phyloP scores from a whole-genome alignment of 1,140 invertebrate genomes.

The Zophobas atratus region DNA sequence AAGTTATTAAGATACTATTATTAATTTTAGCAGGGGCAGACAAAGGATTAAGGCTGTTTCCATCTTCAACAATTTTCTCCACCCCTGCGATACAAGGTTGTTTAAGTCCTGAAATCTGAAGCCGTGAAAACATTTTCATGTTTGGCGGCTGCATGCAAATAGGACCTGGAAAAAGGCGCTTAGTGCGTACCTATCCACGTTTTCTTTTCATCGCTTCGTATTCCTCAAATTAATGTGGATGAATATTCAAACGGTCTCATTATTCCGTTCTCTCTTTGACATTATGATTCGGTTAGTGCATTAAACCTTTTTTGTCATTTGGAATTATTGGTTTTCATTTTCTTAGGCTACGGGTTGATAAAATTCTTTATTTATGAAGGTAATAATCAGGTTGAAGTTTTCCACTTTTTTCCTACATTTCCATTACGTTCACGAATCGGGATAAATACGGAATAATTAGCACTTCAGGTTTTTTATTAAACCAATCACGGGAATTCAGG shows the following conservation, averaged over 20 bases:
- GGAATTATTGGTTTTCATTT: conserved; percentile 28
- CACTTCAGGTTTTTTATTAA: conserved; percentile 14
- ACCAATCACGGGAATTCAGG: conserved; percentile 1
- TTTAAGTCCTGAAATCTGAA: conserved; percentile 1
- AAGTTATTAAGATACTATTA: conserved; percentile 31
- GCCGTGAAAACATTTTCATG: conserved; percentile 33
- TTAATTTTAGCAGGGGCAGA: conserved; percentile 34
- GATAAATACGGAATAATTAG: conserved; percentile 17
- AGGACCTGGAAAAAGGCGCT: conserved; percentile 19
- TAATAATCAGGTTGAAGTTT: background rate
- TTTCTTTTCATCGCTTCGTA: conserved; percentile 30
- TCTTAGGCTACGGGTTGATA: background rate
- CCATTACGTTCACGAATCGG: background rate
- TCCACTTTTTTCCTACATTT: conserved; percentile 10
- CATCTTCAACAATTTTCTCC: background rate
- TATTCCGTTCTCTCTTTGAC: conserved; percentile 23
- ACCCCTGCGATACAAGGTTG: background rate
- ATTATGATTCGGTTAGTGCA: conserved; percentile 31
- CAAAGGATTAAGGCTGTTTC: conserved; percentile 31
- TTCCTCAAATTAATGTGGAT: conserved; percentile 40
- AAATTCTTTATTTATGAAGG: conserved; percentile 22
- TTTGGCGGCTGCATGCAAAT: conserved; percentile 33
- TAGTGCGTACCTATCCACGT: background rate
- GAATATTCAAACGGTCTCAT: conserved; percentile 36
- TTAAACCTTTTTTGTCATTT: conserved; percentile 34